phyloP scores from a whole-genome alignment of 2,888 invertebrate genomes.

The Noctua janthina region DNA sequence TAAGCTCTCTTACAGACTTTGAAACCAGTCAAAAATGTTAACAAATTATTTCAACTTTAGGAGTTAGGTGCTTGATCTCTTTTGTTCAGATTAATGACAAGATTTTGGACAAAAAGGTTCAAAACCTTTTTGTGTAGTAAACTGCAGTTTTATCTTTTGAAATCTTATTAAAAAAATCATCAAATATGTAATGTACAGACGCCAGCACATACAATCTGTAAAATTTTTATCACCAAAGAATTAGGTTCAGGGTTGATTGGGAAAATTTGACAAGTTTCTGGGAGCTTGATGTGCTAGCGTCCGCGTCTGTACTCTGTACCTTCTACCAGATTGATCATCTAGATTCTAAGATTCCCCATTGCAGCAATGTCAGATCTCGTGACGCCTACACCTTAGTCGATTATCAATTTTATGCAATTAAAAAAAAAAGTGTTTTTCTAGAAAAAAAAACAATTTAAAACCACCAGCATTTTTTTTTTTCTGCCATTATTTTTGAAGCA shows the following conservation, averaged over 20 bases:
- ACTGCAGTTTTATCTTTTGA: neutral
- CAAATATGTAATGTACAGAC: too few relatives aligned
- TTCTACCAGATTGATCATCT: neutral
- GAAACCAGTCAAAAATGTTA: neutral
- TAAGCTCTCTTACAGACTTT: too few relatives aligned
- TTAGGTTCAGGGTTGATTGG: too few relatives aligned
- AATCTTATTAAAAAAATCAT: neutral
- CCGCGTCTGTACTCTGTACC: neutral
- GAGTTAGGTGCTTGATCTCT: neutral
- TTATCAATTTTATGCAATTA: neutral
- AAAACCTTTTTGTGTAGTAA: neutral
- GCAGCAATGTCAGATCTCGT: too few relatives aligned
- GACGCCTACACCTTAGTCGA: neutral
- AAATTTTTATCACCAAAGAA: too few relatives aligned
- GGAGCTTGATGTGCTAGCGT: too few relatives aligned
- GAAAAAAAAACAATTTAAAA: too few relatives aligned
- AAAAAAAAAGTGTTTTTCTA: neutral
- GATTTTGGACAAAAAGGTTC: neutral
- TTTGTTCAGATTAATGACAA: neutral
- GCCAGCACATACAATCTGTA: too few relatives aligned
- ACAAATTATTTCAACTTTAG: neutral
- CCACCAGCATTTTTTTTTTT: neutral
- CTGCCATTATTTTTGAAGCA: neutral
- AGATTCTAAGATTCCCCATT: neutral
- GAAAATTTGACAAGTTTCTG: too few relatives aligned